Conservation (phyloP, 2,113 vertebrate genomes). For the Anarrhichthys ocellatus region DNA sequence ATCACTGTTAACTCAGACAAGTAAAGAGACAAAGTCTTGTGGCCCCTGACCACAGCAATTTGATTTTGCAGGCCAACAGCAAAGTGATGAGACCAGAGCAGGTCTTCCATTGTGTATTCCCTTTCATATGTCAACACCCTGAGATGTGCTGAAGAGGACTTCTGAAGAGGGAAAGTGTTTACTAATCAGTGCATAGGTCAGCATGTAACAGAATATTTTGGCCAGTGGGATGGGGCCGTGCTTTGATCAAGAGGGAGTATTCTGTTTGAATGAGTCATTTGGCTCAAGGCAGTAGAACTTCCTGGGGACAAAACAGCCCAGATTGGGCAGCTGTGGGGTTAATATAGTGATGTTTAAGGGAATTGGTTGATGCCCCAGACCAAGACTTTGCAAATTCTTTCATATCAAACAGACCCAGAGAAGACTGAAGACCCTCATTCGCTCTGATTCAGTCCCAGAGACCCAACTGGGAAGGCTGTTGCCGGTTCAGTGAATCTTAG, state of each 20-base stretch:
- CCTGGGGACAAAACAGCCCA: slow-evolving; percentile 60
- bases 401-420: slow-evolving; percentile 39
- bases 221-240: slow-evolving; percentile 60
- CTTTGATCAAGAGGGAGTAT: slow-evolving; percentile 81
- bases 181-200: slow-evolving; percentile 82
- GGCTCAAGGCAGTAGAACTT: slow-evolving; percentile 68
- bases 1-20: background rate
- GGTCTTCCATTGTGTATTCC: slow-evolving; percentile 34
- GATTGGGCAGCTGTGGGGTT: slow-evolving; percentile 72
- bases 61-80: slow-evolving; percentile 8
- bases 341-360: slow-evolving; percentile 74
- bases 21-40: background rate
- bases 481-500: slow-evolving; percentile 6
- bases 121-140: slow-evolving; percentile 54
- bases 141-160: slow-evolving; percentile 54
- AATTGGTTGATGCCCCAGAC: slow-evolving; percentile 52
- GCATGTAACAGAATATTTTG: slow-evolving; percentile 79
- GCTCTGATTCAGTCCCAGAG: slow-evolving; percentile 46
- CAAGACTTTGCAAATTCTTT: slow-evolving; percentile 38
- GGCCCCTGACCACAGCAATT: slow-evolving; percentile 16
- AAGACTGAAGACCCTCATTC: slow-evolving; percentile 16
- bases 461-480: slow-evolving; percentile 8
- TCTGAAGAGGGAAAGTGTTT: slow-evolving; percentile 73
- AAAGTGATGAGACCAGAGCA: slow-evolving; percentile 40
- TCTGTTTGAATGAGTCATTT: slow-evolving; percentile 80